A percentile compares a stretch with the other conserved stretches of the same genome.
Conservation (phyloP, 2,797 vertebrate genomes). For the Clarias laeviceps region DNA sequence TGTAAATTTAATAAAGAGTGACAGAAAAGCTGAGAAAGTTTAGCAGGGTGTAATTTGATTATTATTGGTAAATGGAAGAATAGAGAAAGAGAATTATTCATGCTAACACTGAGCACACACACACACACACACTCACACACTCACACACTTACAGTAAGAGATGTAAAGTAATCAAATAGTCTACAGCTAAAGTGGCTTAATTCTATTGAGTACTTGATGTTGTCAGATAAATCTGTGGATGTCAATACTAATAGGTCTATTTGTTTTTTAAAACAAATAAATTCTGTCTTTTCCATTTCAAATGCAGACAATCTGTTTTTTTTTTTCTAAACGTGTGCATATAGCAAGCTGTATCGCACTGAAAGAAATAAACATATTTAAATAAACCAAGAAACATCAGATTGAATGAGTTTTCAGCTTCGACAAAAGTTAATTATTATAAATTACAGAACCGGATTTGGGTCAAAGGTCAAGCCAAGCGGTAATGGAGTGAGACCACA, state of each 20-base stretch:
- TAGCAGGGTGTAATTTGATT: slow-evolving; percentile 77
- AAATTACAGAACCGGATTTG: background rate
- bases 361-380: slow-evolving; percentile 65
- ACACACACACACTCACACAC: slow-evolving; percentile 3
- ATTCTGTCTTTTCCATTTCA: background rate
- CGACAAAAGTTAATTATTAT: background rate
- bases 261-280: background rate
- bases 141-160: background rate
- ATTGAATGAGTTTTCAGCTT: background rate
- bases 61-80: slow-evolving; percentile 72
- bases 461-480: slow-evolving; percentile 19
- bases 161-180: background rate
- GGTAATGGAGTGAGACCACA: slow-evolving; percentile 3
- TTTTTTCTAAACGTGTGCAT: background rate
- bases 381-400: background rate
- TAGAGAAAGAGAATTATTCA: background rate
- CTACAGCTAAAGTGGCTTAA: background rate
- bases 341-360: slow-evolving; percentile 19
- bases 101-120: slow-evolving; percentile 10
- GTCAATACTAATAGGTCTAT: background rate
- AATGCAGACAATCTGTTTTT: background rate
- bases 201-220: background rate
- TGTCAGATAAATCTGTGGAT: background rate
- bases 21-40: slow-evolving; percentile 67
- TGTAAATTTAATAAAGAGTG: slow-evolving; percentile 35